Percentiles rank a stretch among this genome's conserved stretches.
Evolutionary conservation across 2,113 vertebrate genomes (phyloP).

Genomic region (Rissa tridactyla): DNA sequence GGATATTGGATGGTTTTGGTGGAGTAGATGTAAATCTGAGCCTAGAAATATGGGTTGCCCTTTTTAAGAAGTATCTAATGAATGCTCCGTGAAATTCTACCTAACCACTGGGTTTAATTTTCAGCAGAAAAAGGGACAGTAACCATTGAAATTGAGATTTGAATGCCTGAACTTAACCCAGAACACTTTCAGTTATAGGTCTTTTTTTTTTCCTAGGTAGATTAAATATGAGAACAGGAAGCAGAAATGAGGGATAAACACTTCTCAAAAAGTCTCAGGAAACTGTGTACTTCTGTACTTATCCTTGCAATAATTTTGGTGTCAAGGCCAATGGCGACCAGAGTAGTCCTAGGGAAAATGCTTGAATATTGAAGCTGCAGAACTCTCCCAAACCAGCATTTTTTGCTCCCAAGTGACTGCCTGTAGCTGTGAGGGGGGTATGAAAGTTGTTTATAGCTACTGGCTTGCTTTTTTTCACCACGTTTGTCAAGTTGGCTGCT

Average conservation of each 20-base stretch:
- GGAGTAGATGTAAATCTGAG: background rate
- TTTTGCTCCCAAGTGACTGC: background rate
- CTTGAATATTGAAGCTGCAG: background rate
- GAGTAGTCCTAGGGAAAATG: background rate
- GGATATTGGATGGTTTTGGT: background rate
- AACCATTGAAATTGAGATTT: background rate
- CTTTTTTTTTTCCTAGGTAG: background rate
- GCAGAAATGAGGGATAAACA: background rate
- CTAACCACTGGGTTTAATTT: background rate
- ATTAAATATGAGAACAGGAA: background rate
- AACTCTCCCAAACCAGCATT: background rate
- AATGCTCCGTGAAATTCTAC: background rate
- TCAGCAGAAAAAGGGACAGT: background rate
- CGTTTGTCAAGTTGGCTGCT: background rate
- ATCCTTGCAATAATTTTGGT: background rate
- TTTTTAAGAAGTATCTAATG: background rate
- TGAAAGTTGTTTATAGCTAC: background rate
- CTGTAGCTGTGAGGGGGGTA: background rate
- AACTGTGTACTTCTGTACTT: background rate
- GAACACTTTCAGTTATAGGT: background rate
- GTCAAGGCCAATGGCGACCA: background rate
- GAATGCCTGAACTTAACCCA: background rate
- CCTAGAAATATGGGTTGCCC: background rate
- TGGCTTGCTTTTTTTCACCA: background rate
- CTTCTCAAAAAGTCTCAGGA: background rate